Evolutionary conservation across 2,113 vertebrate species (phyloP).

Genomic region (Sceloporus tristichus): DNA sequence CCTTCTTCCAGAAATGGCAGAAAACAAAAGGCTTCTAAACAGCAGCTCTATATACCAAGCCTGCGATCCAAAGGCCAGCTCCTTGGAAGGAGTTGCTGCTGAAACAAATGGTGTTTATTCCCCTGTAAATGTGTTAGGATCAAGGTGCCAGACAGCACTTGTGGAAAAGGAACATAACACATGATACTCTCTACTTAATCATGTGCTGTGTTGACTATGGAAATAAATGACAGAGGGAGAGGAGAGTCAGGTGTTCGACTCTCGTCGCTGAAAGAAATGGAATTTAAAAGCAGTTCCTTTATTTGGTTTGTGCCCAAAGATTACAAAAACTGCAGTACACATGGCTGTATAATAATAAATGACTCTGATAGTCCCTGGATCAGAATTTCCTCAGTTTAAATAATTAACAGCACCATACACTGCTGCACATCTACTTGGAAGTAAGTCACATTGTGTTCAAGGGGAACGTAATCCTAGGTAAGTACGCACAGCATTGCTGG

Average conservation of each 20-base stretch:
- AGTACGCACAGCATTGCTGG: not conserved
- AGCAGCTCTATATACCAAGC: slow-evolving; percentile 19
- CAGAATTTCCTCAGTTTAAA: not conserved
- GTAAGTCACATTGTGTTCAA: not conserved
- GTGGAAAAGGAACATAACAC: no score
- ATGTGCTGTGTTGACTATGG: not conserved
- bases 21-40: slow-evolving; percentile 52
- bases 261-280: not conserved
- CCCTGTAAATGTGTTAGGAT: not conserved
- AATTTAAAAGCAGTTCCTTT: not conserved
- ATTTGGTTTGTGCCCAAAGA: not conserved
- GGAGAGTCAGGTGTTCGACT: not conserved
- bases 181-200: not conserved
- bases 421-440: not conserved
- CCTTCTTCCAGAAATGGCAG: slow-evolving; percentile 59
- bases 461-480: not conserved
- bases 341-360: slow-evolving; percentile 26
- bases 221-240: not conserved
- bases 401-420: not conserved
- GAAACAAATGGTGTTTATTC: not conserved
- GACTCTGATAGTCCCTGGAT: not conserved
- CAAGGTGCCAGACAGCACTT: not conserved
- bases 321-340: slow-evolving; percentile 39
- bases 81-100: not conserved
- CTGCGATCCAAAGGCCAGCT: not conserved